Base-by-base conservation (phyloP, 2,888 invertebrate genomes). In the Ichneumon xanthorius region DNA sequence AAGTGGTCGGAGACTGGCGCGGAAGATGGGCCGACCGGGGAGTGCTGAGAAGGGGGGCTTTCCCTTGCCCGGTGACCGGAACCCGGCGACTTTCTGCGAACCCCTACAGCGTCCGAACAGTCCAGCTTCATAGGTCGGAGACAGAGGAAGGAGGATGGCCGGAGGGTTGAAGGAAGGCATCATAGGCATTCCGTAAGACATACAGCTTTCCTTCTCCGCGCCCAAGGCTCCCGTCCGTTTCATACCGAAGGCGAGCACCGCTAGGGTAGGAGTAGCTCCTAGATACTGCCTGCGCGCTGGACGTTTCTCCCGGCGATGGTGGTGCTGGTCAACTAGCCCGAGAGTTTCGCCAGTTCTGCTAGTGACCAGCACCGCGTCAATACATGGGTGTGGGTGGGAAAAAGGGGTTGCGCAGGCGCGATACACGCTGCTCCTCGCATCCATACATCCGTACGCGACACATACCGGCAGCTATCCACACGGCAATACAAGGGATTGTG, bases 151-250 rank as follows among this genome's bases (percentile, higher is more conserved):
- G 48, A 68, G 78, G 65, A 58, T 70, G 67, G 72, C 63, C n/a
- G 76, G 81, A 70, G 87, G 87, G 89, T 85, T 73, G 89, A 86
- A 88, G 87, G 88, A 89, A 91, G 90, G 92, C 92, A 92, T 92
- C 92, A 91, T 92, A 92, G 92, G 91, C 92, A 93, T 93, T 93
- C 92, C 92, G 91, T 89, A 92, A 93, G 93, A 93, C 90, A 90
- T 90, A 91, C 89, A 89, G 88, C 88, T 87, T 90, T 90, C 90
- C 89, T 90, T 87, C 85, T 88, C 88, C 89, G 87, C 88, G 88
- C 86, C 82, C 84, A 84, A 87, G 89, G 30, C 16, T 33, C 30
- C 71, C 71, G 16, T 61, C 68, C 68, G 73, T 83, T 86, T 83
- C 80, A 77, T 77, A 89, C 88, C 89, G 88, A 73, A 72, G 80